phyloP scores from a whole-genome alignment of 2,888 invertebrate genomes.

The Carabus problematicus region DNA sequence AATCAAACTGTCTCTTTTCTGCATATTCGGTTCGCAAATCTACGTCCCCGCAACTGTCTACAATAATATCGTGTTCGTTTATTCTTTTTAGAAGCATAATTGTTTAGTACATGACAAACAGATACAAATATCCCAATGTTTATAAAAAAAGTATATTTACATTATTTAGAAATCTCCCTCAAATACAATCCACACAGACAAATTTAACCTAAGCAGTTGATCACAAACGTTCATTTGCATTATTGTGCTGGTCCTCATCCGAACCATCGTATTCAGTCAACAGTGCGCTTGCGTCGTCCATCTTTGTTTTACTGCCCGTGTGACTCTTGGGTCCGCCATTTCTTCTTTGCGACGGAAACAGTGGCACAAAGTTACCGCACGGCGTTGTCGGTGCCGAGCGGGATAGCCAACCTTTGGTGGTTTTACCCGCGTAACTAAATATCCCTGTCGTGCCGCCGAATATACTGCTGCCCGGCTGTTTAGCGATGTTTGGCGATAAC shows the following conservation, averaged over 20 bases:
- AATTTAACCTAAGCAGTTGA: constrained; percentile 8
- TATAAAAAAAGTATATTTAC: constrained; percentile 23
- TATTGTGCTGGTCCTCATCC: constrained; percentile 54
- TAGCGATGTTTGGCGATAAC: constrained; percentile 48
- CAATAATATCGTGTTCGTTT: neutral
- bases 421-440: constrained; percentile 48
- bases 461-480: constrained; percentile 22
- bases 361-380: constrained; percentile 71
- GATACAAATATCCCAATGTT: constrained; percentile 13
- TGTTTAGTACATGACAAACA: constrained; percentile 18
- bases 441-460: constrained; percentile 21
- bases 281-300: constrained; percentile 70
- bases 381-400: constrained; percentile 84
- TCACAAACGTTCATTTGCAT: constrained; percentile 34
- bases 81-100: constrained; percentile 14
- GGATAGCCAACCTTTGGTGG: constrained; percentile 68
- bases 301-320: constrained; percentile 60
- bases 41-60: neutral
- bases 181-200: constrained; percentile 16
- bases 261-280: constrained; percentile 65
- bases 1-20: neutral
- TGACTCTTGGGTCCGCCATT: constrained; percentile 61
- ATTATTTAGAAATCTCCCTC: neutral
- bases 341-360: constrained; percentile 67
- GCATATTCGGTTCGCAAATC: neutral